A percentile compares a stretch with the other conserved stretches of the same genome.
These are phyloP conservation scores for Lithophane semibrunnea DNA, from an alignment of 2,888 invertebrate genomes.

Conservation along the genomic window DNA sequence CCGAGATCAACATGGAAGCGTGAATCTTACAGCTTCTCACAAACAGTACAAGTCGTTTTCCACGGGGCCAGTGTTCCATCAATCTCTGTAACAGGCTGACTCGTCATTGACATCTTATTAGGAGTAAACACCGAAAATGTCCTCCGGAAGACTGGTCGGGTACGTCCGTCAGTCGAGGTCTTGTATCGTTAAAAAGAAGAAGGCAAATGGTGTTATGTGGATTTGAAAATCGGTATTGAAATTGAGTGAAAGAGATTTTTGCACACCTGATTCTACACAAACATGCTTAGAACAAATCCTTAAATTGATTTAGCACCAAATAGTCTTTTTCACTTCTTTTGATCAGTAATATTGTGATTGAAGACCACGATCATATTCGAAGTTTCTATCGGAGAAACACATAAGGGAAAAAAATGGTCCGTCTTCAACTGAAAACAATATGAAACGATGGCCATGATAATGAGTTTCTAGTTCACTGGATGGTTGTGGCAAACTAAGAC, in stretches of 20 bases:
- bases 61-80: constrained; percentile 68
- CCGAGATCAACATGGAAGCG: background rate
- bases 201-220: no score
- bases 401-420: background rate
- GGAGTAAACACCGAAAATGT: constrained; percentile 67
- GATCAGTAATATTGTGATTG: background rate
- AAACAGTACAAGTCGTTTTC: constrained; percentile 43
- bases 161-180: constrained; percentile 5
- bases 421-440: background rate
- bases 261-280: background rate
- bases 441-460: background rate
- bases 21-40: constrained; percentile 8
- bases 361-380: background rate
- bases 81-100: constrained; percentile 69
- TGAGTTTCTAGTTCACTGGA: background rate
- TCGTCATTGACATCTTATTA: constrained; percentile 76
- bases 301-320: background rate
- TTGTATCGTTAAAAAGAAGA: background rate
- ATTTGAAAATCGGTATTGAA: background rate
- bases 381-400: background rate
- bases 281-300: background rate
- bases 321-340: background rate
- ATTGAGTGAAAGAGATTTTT: background rate
- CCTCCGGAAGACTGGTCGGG: constrained; percentile 42
- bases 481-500: background rate